Conservation (phyloP, 1,140 invertebrate genomes). For the Scaptodrosophila lebanonensis region DNA sequence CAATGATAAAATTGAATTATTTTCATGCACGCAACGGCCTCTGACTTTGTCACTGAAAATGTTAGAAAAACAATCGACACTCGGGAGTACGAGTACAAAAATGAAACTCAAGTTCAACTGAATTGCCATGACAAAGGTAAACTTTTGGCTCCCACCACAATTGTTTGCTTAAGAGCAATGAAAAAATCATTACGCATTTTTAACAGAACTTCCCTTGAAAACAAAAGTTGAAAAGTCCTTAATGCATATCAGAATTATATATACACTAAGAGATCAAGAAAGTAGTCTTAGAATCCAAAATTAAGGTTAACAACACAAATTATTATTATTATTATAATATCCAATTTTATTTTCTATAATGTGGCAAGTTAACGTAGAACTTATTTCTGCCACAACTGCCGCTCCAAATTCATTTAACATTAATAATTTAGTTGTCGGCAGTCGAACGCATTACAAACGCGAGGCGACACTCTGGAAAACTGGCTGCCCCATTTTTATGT, state of each 20-base stretch:
- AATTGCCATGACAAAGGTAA: too few species aligned
- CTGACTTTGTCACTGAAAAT: too few species aligned
- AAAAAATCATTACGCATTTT: slow-evolving; percentile 71
- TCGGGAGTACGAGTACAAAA: slow-evolving; percentile 15
- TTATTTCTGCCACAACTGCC: slow-evolving; percentile 40
- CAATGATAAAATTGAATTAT: slow-evolving; percentile 63
- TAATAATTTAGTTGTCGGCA: slow-evolving; percentile 68
- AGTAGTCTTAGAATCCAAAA: slow-evolving; percentile 60
- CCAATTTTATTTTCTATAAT: too few species aligned
- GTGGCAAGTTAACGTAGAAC: too few species aligned
- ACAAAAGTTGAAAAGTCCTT: slow-evolving; percentile 54
- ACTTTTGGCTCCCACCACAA: slow-evolving; percentile 38
- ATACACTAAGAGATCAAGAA: slow-evolving; percentile 17
- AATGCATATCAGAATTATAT: slow-evolving; percentile 45
- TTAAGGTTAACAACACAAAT: too few species aligned
- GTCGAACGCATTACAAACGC: slow-evolving; percentile 26
- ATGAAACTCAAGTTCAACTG: slow-evolving; percentile 14
- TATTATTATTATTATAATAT: too few species aligned
- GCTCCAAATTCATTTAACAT: slow-evolving; percentile 70
- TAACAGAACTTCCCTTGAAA: slow-evolving; percentile 57
- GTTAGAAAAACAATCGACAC: too few species aligned
- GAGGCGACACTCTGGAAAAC: slow-evolving; percentile 39
- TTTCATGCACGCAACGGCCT: slow-evolving; percentile 51
- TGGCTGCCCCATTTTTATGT: slow-evolving; percentile 16
- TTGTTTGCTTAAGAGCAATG: slow-evolving; percentile 69